Base-by-base conservation (phyloP, 2,888 invertebrate species). In the Marasmarcha lunaedactyla region DNA sequence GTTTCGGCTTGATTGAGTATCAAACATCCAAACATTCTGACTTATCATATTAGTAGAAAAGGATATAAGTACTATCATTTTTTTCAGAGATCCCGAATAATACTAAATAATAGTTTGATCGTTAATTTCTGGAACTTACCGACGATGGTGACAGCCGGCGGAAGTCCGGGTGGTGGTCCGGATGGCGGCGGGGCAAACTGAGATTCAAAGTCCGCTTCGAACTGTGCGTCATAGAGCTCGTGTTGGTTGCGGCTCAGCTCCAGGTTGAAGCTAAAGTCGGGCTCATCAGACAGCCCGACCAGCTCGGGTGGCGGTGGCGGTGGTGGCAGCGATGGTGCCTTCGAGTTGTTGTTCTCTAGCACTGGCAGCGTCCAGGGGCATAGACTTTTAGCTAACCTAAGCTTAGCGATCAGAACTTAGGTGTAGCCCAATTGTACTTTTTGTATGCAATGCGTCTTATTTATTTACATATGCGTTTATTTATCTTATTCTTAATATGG, bases 161-260 rank as follows among this genome's bases (percentile, higher is more conserved):
- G 54, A 4, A 59, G 48, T 14, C 50, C 40, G 2, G 54, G 49
- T 15, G 52, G 48, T 15, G 47, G 38, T 26, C 12, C 56, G 46
- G 57, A 56, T 5, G 55, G 48, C 33, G 61, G 56, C 34, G 35
- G 41, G 36, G 7, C n/a, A 14, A 3, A 6, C 12, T 12, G 15
- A 25, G 7, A 20, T 7, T 20, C 20, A 20, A 20, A 20, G 12
- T 12, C 27, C 11, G 42, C 43, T 14, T 47, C 52, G 59, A 91
- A 92, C 69, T 93, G 93, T 38, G 86, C 84, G 38, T 88, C 91
- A 57, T 93, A 93, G 48, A 90, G 90, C 49, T 89, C 84, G 39
- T 90, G 90, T 63, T 91, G 91, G 60, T 88, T 87, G 60, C 86
- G 86, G 51, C 87, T 88, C 48, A 93, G 83, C 66, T 88, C 89